phyloP scores from a whole-genome alignment of 2,888 invertebrate genomes.

The Hirtodrosophila alboralis region DNA sequence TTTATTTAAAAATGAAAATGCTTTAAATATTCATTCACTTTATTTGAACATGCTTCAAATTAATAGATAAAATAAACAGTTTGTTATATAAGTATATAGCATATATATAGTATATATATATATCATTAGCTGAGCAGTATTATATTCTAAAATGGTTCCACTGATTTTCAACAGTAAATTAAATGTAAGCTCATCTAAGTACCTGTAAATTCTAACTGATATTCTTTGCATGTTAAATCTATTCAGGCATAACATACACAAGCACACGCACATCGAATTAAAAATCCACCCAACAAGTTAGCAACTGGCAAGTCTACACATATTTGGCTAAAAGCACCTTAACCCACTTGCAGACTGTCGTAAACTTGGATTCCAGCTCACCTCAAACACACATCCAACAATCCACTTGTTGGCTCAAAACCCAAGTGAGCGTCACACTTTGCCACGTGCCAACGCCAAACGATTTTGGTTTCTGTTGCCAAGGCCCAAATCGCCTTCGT shows the following conservation, averaged over 20 bases:
- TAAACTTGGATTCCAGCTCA: conserved; percentile 27
- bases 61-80: no score
- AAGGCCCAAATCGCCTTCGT: conserved; percentile 36
- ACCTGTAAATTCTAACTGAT: conserved; percentile 8
- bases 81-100: no score
- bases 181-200: neutral
- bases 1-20: no score
- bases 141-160: no score
- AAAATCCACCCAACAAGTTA: conserved; percentile 37
- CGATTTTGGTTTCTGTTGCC: conserved; percentile 28
- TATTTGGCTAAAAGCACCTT: conserved; percentile 5
- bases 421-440: conserved; percentile 29
- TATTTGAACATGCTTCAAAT: no score
- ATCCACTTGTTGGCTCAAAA: conserved; percentile 58
- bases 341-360: conserved; percentile 18
- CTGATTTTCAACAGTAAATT: neutral
- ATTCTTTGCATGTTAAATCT: conserved; percentile 27
- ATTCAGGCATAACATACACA: conserved; percentile 40
- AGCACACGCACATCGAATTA: conserved; percentile 65
- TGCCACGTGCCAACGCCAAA: conserved; percentile 41
- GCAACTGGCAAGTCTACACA: conserved; percentile 21
- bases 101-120: no score
- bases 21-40: no score
- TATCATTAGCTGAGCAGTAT: no score
- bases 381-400: conserved; percentile 3